Evolutionary conservation across 2,113 vertebrate species (phyloP).

Genomic region (Chionodraco myersi): DNA sequence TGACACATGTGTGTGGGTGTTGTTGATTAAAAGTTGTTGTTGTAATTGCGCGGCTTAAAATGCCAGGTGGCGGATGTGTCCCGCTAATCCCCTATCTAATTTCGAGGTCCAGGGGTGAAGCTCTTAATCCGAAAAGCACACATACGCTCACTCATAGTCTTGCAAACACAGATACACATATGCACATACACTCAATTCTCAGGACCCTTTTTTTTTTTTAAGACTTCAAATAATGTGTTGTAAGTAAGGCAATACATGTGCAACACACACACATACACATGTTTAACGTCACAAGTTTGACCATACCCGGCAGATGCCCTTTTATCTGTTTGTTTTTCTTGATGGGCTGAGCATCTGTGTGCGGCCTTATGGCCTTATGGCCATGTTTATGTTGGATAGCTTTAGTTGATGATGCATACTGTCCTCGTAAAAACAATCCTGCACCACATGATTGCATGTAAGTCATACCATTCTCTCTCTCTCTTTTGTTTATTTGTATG

Average conservation of each 20-base stretch:
- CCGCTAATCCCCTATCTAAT: constrained; percentile 81
- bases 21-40: constrained; percentile 84
- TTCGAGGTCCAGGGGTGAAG: constrained; percentile 82
- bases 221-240: not conserved
- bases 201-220: not conserved
- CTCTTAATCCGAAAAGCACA: constrained; percentile 82
- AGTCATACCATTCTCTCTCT: not conserved
- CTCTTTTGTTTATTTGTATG: constrained; percentile 52
- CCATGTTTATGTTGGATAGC: constrained; percentile 31
- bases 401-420: constrained; percentile 23
- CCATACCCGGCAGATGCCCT: constrained; percentile 7
- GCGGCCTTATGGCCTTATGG: constrained; percentile 24
- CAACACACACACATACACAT: constrained; percentile 10
- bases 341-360: constrained; percentile 21
- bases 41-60: constrained; percentile 80
- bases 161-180: constrained; percentile 46
- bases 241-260: not conserved
- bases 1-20: constrained; percentile 72
- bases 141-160: constrained; percentile 63
- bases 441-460: not conserved
- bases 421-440: not conserved
- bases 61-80: constrained; percentile 83
- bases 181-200: constrained; percentile 18
- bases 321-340: constrained; percentile 50
- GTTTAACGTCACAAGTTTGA: constrained; percentile 16